Conservation (phyloP, 2,888 invertebrate genomes). For the Xestoiulus laeticollis region DNA sequence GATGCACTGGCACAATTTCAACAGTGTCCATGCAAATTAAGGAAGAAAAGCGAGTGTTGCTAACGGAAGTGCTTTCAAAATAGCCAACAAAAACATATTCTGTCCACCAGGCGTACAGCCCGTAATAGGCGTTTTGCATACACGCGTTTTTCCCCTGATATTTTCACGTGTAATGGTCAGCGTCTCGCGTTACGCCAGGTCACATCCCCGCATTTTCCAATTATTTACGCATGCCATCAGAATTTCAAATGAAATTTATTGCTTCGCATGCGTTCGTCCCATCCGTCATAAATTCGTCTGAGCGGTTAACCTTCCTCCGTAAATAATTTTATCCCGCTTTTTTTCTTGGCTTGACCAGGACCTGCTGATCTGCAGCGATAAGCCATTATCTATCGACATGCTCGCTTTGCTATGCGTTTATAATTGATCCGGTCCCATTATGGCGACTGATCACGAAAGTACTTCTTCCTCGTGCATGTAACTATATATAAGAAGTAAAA, state of each 20-base stretch:
- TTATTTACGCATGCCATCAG: neutral
- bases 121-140: neutral
- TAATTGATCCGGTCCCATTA: slow-evolving; percentile 9
- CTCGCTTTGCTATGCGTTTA: neutral
- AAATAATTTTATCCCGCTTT: slow-evolving; percentile 5
- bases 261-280: neutral
- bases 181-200: neutral
- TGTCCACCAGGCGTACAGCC: neutral
- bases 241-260: neutral
- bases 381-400: slow-evolving; percentile 9
- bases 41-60: too few relatives aligned
- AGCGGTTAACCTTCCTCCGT: neutral
- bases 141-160: neutral
- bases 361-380: neutral
- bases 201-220: neutral
- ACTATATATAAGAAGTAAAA: neutral
- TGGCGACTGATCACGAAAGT: neutral
- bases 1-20: too few relatives aligned
- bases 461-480: neutral
- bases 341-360: neutral
- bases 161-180: neutral
- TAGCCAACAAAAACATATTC: too few relatives aligned
- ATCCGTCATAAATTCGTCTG: slow-evolving; percentile 9
- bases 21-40: too few relatives aligned
- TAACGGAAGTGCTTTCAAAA: too few relatives aligned